These are phyloP conservation scores for Perca flavescens DNA, from an alignment of 2,113 vertebrate genomes.

Conservation along the genomic window DNA sequence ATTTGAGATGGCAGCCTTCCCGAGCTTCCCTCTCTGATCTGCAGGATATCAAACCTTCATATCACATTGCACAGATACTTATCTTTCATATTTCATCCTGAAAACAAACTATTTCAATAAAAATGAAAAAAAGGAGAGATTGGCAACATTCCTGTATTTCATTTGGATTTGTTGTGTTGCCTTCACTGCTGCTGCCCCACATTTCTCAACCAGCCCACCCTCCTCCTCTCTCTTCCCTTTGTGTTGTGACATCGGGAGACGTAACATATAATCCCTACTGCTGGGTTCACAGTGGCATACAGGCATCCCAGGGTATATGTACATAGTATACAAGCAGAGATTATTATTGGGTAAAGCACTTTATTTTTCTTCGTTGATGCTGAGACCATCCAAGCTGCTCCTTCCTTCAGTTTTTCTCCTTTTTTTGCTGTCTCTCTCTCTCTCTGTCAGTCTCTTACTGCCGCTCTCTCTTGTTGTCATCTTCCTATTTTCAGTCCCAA, in stretches of 20 bases:
- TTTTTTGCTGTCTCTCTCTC: conserved; percentile 10
- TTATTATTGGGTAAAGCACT: conserved; percentile 58
- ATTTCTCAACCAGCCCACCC: conserved; percentile 29
- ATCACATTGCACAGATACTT: conserved; percentile 17
- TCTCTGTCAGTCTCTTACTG: conserved; percentile 17
- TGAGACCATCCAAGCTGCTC: conserved; percentile 40
- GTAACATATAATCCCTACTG: conserved; percentile 36
- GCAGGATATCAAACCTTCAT: conserved; percentile 15
- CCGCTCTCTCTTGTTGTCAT: conserved; percentile 58
- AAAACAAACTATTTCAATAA: conserved; percentile 12
- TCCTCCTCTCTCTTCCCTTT: conserved; percentile 16
- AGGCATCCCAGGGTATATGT: conserved; percentile 50
- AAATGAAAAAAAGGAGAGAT: background rate
- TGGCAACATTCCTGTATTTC: conserved; percentile 4
- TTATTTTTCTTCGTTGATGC: conserved; percentile 30
- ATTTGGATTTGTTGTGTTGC: conserved; percentile 13
- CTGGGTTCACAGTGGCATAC: conserved; percentile 52
- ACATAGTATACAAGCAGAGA: conserved; percentile 61
- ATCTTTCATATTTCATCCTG: conserved; percentile 15
- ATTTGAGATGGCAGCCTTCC: conserved; percentile 19
- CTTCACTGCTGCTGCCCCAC: conserved; percentile 8
- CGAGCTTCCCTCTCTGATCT: conserved; percentile 7
- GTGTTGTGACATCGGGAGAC: conserved; percentile 14
- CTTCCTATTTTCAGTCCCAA: conserved; percentile 64
- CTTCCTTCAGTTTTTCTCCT: conserved; percentile 19